Conservation (phyloP, 2,888 invertebrate species). For the Leucozona laternaria region DNA sequence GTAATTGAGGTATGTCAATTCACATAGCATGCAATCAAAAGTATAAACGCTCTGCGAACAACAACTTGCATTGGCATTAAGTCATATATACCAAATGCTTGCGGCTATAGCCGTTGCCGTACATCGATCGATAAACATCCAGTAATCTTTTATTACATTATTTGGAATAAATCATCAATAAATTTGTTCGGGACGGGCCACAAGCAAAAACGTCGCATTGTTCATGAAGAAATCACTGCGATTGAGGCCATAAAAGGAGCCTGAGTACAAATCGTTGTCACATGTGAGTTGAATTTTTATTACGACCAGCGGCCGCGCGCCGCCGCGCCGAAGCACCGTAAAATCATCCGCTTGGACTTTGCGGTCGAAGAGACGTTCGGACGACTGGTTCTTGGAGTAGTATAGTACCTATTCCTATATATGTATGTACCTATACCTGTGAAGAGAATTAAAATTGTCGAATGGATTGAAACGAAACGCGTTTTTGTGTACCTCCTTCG, state of each 20-base stretch:
- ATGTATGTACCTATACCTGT: constrained; percentile 55
- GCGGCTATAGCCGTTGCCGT: constrained; percentile 34
- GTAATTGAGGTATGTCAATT: constrained; percentile 59
- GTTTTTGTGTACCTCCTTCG: constrained; percentile 50
- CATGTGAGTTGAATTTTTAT: constrained; percentile 84
- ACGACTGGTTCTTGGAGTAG: constrained; percentile 47
- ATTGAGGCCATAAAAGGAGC: constrained; percentile 81
- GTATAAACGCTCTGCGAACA: constrained; percentile 30
- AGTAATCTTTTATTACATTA: constrained; percentile 76
- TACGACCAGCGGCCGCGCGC: constrained; percentile 70
- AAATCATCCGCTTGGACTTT: neutral
- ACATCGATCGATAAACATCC: constrained; percentile 69
- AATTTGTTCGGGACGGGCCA: constrained; percentile 55
- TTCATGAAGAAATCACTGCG: constrained; percentile 76
- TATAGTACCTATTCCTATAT: neutral
- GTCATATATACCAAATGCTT: constrained; percentile 47
- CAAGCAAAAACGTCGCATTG: constrained; percentile 69
- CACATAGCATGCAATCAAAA: constrained; percentile 55
- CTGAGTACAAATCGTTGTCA: constrained; percentile 84
- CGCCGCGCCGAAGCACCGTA: constrained; percentile 13
- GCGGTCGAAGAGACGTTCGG: constrained; percentile 14
- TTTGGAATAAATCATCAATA: constrained; percentile 76
- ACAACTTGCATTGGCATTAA: constrained; percentile 53
- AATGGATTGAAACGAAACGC: constrained; percentile 70
- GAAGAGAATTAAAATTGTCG: constrained; percentile 73